A percentile compares a stretch with the other conserved stretches of the same genome.
Evolutionary conservation across 2,113 vertebrate species (phyloP).

Genomic region (Lethenteron reissneri): DNA sequence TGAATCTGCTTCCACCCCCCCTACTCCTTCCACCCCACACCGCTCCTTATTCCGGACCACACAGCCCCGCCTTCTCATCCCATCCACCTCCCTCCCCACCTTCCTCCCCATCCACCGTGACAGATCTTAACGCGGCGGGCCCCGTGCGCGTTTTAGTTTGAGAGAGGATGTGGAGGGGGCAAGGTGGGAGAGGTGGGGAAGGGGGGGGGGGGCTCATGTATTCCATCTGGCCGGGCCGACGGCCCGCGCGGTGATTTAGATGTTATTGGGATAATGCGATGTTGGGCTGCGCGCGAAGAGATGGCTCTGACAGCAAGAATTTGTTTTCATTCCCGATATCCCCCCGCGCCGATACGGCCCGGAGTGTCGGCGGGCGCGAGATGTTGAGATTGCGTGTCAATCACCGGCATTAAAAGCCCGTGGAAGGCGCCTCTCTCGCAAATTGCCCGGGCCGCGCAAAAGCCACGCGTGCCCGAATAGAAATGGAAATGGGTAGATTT

Average conservation of each 20-base stretch:
- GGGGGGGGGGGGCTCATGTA: too few species aligned
- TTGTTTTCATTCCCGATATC: conserved; percentile 5
- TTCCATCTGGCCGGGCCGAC: too few species aligned
- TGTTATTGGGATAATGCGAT: conserved; percentile 4
- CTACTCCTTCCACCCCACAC: too few species aligned
- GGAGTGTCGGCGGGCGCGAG: not conserved
- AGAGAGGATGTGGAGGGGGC: too few species aligned
- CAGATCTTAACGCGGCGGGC: too few species aligned
- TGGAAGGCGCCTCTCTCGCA: not conserved
- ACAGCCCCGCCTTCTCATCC: too few species aligned
- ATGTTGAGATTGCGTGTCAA: conserved; percentile 4
- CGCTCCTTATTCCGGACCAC: too few species aligned
- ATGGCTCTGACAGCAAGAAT: conserved; percentile 2
- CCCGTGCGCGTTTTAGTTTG: too few species aligned
- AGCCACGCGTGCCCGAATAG: not conserved
- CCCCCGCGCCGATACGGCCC: not conserved
- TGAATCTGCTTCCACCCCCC: too few species aligned
- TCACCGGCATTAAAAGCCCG: conserved; percentile 1
- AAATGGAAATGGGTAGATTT: conserved; percentile 5
- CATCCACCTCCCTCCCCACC: too few species aligned
- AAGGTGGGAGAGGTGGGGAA: too few species aligned
- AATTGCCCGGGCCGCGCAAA: not conserved
- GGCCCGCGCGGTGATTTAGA: not conserved
- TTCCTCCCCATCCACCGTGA: too few species aligned
- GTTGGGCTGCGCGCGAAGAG: not conserved